A percentile compares a stretch with the other conserved stretches of the same genome.
Evolutionary conservation across 1,140 invertebrate species (phyloP).

Genomic region (Coptotermes formosanus): DNA sequence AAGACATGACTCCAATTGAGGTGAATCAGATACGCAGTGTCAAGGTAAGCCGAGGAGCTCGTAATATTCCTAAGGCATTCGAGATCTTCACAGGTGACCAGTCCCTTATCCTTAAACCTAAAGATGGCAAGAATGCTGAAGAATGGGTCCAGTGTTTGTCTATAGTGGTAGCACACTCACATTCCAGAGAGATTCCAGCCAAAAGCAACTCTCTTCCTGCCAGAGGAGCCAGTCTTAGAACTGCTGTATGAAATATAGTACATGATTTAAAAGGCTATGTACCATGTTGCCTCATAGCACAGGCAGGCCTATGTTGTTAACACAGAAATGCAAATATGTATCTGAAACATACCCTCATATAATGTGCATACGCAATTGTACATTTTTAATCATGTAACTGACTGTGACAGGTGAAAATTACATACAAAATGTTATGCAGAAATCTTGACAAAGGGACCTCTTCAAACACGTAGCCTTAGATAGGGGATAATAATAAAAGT

Average conservation of each 20-base stretch:
- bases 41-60: constrained; percentile 78
- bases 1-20: constrained; percentile 62
- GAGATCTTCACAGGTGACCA: constrained; percentile 94
- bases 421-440: too few relatives aligned
- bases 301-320: too few relatives aligned
- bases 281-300: too few relatives aligned
- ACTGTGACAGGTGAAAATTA: too few relatives aligned
- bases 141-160: constrained; percentile 91
- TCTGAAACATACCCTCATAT: too few relatives aligned
- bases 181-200: constrained; percentile 64
- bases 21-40: constrained; percentile 91
- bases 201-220: constrained; percentile 48
- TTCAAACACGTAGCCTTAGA: too few relatives aligned
- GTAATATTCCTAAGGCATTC: constrained; percentile 92
- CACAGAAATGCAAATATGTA: too few relatives aligned
- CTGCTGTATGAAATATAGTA: constrained; percentile 26
- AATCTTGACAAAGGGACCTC: too few relatives aligned
- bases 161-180: constrained; percentile 82
- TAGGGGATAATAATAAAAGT: too few relatives aligned
- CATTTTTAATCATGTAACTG: too few relatives aligned
- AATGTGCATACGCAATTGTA: too few relatives aligned
- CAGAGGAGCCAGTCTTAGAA: constrained; percentile 30
- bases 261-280: neutral
- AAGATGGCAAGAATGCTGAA: constrained; percentile 90
- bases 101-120: constrained; percentile 88